Base-by-base conservation (phyloP, 2,797 vertebrate species). In the Menidia menidia region DNA sequence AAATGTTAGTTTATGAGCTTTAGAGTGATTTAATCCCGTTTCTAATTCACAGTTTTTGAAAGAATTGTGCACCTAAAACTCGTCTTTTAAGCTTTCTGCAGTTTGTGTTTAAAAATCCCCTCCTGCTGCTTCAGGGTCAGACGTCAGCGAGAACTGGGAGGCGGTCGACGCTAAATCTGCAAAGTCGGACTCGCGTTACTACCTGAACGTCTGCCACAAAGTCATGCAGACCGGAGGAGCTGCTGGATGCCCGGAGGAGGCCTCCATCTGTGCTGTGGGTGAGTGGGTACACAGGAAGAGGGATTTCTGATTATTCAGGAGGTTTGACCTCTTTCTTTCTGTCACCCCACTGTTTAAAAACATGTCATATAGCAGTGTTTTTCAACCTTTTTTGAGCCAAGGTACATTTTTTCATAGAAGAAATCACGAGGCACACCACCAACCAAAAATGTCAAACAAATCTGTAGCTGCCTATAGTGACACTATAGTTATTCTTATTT, bases 171-270 rank as follows among this genome's bases (percentile, higher is more conserved):
- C 89, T 25, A 94, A 89, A 32, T 87, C 87, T 45, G 66, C 79
- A 0, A 89, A 93, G 18, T 30, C 60, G 0, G 92, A 90, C 50
- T 91, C 68, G 0, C 94, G 80, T 43, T 95, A 95, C 89, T 98
- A 94, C 77, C 91, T 99, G 68, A 99, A 99, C 6, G 82, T 98
- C 58, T 99, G 98, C 82, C 96, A 96, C 89, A 95, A 94, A 80
- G 92, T 99, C 42, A 62, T 95, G 65, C 93, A 87, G 83, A 87
- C 70, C 1, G 94, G 92, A 75, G 84, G 54, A 30, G 94, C 95
- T 2, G 75, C 6, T 0, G 82, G 55, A 57, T 99, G 98, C 50
- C 89, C 95, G 0, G 88, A 95, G 48, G 92, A 87, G 0, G 92
- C 97, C 4, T 96, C 97, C 1, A 11, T 96, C 84, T 99, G 98